Percentiles rank a stretch among this genome's conserved stretches.
Conservation (phyloP, 2,113 vertebrate genomes). For the Desmodus rotundus region DNA sequence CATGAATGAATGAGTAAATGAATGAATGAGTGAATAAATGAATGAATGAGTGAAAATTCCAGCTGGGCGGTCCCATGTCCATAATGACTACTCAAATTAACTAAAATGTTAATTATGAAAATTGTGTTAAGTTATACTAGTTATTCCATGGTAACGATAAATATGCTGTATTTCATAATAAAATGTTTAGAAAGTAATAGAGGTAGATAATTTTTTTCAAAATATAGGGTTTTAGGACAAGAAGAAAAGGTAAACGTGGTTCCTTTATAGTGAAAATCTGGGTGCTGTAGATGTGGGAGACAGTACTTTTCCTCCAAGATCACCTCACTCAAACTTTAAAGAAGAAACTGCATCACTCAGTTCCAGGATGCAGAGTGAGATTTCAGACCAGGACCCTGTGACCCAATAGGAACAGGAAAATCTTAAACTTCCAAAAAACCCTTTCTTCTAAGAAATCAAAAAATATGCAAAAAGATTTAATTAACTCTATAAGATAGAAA, state of each 20-base stretch:
- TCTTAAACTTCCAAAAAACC: background rate
- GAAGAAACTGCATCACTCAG: background rate
- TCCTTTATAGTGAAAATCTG: background rate
- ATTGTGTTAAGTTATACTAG: background rate
- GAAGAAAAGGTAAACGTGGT: background rate
- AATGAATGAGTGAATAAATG: too few relatives aligned
- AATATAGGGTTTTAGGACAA: background rate
- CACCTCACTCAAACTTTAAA: background rate
- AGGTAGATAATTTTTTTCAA: background rate
- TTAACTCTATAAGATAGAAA: background rate
- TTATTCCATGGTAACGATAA: background rate
- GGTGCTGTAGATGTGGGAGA: background rate
- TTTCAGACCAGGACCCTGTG: background rate
- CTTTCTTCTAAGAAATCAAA: conserved; percentile 11
- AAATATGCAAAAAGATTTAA: background rate
- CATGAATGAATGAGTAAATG: too few relatives aligned
- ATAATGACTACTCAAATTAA: background rate
- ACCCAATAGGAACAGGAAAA: background rate
- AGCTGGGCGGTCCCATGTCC: too few relatives aligned
- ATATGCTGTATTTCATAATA: background rate
- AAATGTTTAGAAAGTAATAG: background rate
- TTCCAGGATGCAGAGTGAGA: background rate
- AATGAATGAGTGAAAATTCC: too few relatives aligned
- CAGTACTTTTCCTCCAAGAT: background rate
- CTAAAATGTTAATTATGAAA: background rate